phyloP scores from a whole-genome alignment of 2,797 vertebrate species.

The Buphagus erythrorhynchus region DNA sequence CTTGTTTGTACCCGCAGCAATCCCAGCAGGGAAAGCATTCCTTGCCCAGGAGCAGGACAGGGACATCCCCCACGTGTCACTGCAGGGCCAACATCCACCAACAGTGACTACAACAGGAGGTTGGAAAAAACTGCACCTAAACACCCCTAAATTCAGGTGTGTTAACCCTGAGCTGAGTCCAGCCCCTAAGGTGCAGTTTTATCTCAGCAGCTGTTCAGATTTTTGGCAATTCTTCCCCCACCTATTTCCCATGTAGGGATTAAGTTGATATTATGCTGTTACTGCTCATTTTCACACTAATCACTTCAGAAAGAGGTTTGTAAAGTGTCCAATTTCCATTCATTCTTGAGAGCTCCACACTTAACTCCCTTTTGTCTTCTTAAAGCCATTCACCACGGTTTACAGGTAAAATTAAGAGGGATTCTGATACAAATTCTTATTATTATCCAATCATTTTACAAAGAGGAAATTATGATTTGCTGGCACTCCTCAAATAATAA shows the following conservation, averaged over 20 bases:
- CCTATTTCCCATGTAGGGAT: not conserved
- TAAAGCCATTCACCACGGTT: not conserved
- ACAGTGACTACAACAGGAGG: fast-evolving
- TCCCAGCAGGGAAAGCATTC: not conserved
- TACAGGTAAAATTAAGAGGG: not conserved
- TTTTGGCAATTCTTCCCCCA: not conserved
- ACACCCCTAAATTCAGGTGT: not conserved
- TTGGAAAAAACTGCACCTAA: not conserved
- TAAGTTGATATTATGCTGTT: not conserved
- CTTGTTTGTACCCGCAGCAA: not conserved
- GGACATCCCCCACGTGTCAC: not conserved
- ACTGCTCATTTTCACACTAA: not conserved
- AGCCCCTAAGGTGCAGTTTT: not conserved
- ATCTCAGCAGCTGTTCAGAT: not conserved
- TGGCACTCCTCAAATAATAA: not conserved
- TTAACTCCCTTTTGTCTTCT: not conserved
- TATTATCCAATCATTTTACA: not conserved
- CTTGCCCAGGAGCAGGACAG: not conserved
- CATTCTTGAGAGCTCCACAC: not conserved
- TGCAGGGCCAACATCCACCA: not conserved
- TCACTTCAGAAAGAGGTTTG: not conserved
- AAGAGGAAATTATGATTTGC: not conserved
- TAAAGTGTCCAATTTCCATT: not conserved
- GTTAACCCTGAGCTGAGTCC: not conserved
- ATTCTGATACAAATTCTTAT: not conserved